These are phyloP conservation scores for Adelosebastes latens DNA, from an alignment of 2,797 vertebrate species.

Conservation along the genomic window DNA sequence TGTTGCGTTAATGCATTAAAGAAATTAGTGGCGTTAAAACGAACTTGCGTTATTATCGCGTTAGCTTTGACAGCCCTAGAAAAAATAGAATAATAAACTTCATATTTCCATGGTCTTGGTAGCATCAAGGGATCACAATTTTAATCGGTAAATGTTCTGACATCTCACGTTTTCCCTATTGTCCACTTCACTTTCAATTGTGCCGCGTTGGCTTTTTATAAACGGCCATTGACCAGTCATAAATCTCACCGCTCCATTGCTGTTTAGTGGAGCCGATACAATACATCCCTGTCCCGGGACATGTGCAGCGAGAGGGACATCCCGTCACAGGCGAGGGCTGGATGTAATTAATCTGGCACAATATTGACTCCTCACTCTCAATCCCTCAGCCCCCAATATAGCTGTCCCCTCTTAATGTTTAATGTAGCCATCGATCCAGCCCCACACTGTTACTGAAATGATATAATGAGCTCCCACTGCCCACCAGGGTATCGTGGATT, in stretches of 20 bases:
- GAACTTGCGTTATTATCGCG: too few relatives aligned
- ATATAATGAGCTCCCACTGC: slow-evolving; percentile 76
- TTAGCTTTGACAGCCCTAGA: too few relatives aligned
- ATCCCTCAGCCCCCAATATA: slow-evolving; percentile 76
- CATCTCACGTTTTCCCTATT: slow-evolving; percentile 57
- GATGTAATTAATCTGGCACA: slow-evolving; percentile 82
- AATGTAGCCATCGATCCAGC: slow-evolving; percentile 80
- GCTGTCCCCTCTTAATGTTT: slow-evolving; percentile 84
- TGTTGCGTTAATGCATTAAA: too few relatives aligned
- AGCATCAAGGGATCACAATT: slow-evolving; percentile 10
- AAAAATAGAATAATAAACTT: background rate
- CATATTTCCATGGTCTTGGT: background rate
- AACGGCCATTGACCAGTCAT: slow-evolving; percentile 67
- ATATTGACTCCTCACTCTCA: slow-evolving; percentile 80
- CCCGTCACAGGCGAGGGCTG: slow-evolving; percentile 59
- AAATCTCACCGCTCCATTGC: slow-evolving; percentile 61
- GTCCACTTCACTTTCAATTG: slow-evolving; percentile 68
- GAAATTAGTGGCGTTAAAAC: too few relatives aligned
- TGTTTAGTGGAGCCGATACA: slow-evolving; percentile 58
- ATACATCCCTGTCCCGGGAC: slow-evolving; percentile 68
- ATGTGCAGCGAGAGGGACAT: slow-evolving; percentile 58
- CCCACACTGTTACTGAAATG: slow-evolving; percentile 77
- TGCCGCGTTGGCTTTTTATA: slow-evolving; percentile 73
- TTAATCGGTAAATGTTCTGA: slow-evolving; percentile 26
- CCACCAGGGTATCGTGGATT: slow-evolving; percentile 41